Percentiles rank a stretch among this genome's conserved stretches.
Evolutionary conservation across 2,888 invertebrate species (phyloP).

Genomic region (Fissipunctia ypsillon): DNA sequence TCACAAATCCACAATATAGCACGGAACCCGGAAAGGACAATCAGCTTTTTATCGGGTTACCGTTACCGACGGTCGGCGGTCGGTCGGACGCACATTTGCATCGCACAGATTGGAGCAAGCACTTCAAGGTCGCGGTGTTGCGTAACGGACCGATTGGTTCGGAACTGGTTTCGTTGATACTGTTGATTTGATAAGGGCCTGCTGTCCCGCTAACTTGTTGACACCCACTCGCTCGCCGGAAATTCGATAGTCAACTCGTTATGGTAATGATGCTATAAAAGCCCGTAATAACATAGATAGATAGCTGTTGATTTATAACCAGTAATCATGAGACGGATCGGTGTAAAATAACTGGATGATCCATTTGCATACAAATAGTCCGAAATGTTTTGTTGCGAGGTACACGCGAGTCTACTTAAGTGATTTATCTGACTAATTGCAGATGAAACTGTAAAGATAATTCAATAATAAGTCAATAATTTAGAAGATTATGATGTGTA

Average conservation of each 20-base stretch:
- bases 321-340: constrained; percentile 19
- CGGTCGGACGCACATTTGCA: constrained; percentile 53
- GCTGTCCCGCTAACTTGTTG: constrained; percentile 46
- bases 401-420: constrained; percentile 43
- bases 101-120: constrained; percentile 49
- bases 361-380: constrained; percentile 43
- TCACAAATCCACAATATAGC: constrained; percentile 66
- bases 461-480: constrained; percentile 31
- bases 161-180: constrained; percentile 55
- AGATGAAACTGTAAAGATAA: constrained; percentile 49
- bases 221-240: constrained; percentile 39
- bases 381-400: constrained; percentile 40
- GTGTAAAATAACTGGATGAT: constrained; percentile 37
- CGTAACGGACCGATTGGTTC: constrained; percentile 56
- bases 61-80: constrained; percentile 64
- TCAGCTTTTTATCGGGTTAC: constrained; percentile 70
- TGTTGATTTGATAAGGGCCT: constrained; percentile 37
- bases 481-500: constrained; percentile 19
- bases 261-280: constrained; percentile 47
- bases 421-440: constrained; percentile 39
- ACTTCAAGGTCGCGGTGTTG: constrained; percentile 63
- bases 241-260: constrained; percentile 47
- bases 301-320: constrained; percentile 30
- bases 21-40: constrained; percentile 68
- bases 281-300: constrained; percentile 23